These are phyloP conservation scores for Callorhinus ursinus DNA, from an alignment of 2,113 vertebrate species.

Conservation along the genomic window DNA sequence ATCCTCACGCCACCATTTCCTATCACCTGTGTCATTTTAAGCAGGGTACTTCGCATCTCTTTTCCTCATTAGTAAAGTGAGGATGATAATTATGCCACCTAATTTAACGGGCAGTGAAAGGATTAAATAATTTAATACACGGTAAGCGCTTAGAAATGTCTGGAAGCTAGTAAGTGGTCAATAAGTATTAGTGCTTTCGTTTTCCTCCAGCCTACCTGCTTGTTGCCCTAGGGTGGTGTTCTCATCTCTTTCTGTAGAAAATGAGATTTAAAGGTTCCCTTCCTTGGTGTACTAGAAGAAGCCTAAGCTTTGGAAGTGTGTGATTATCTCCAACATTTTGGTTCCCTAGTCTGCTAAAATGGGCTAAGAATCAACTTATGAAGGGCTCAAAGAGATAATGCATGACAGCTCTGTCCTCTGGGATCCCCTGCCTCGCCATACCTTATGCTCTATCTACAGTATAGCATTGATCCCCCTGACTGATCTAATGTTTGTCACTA, in stretches of 20 bases:
- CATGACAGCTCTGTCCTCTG: neutral
- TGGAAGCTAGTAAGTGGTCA: neutral
- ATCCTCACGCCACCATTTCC: neutral
- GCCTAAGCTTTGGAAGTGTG: neutral
- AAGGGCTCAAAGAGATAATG: neutral
- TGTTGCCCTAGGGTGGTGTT: neutral
- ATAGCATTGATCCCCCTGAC: neutral
- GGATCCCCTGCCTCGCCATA: neutral
- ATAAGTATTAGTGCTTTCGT: neutral
- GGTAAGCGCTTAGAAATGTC: neutral
- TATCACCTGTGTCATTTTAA: neutral
- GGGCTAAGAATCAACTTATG: neutral
- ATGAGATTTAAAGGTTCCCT: neutral
- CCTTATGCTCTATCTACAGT: rapidly evolving
- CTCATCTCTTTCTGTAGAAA: neutral
- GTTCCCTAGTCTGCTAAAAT: neutral
- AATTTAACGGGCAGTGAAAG: neutral
- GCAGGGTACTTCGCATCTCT: neutral
- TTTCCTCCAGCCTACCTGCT: neutral
- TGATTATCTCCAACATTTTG: neutral
- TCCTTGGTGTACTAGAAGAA: neutral
- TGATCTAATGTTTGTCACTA: neutral
- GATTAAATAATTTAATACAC: neutral
- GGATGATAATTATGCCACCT: neutral
- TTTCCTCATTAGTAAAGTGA: neutral